These are phyloP conservation scores for Brachirus orientalis DNA, from an alignment of 2,113 vertebrate genomes.

Conservation along the genomic window DNA sequence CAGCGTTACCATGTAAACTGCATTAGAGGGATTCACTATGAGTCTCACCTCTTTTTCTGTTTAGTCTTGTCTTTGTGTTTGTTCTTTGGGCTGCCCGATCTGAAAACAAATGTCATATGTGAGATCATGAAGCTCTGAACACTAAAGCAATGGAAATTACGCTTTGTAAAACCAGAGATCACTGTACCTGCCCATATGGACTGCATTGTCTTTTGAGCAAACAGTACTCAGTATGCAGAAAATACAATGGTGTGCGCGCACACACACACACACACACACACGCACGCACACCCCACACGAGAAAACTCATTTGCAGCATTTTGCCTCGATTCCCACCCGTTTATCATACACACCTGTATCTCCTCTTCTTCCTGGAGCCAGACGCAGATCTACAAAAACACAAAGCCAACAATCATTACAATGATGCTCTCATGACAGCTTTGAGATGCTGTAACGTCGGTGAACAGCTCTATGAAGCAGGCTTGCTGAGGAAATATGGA, in stretches of 20 bases:
- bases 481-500: background rate
- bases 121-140: constrained; percentile 19
- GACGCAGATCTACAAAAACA: constrained; percentile 87
- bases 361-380: constrained; percentile 91
- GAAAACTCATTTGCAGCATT: too few relatives aligned
- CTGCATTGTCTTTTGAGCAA: constrained; percentile 38
- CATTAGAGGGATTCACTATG: background rate
- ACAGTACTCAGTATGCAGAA: constrained; percentile 33
- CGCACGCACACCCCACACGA: background rate
- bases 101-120: constrained; percentile 66
- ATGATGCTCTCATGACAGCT: background rate
- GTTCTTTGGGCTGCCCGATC: constrained; percentile 93
- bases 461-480: constrained; percentile 7
- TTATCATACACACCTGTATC: constrained; percentile 88
- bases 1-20: constrained; percentile 5
- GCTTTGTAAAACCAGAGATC: constrained; percentile 17
- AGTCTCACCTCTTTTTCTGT: constrained; percentile 91
- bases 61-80: constrained; percentile 98
- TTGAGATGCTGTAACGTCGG: background rate
- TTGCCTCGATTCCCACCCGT: background rate
- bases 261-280: constrained; percentile 5
- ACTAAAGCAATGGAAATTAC: constrained; percentile 22
- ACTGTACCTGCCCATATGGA: constrained; percentile 19
- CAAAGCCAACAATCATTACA: constrained; percentile 19
- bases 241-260: constrained; percentile 10